These are phyloP conservation scores for Plusia festucae DNA, from an alignment of 2,888 invertebrate species.

Conservation along the genomic window DNA sequence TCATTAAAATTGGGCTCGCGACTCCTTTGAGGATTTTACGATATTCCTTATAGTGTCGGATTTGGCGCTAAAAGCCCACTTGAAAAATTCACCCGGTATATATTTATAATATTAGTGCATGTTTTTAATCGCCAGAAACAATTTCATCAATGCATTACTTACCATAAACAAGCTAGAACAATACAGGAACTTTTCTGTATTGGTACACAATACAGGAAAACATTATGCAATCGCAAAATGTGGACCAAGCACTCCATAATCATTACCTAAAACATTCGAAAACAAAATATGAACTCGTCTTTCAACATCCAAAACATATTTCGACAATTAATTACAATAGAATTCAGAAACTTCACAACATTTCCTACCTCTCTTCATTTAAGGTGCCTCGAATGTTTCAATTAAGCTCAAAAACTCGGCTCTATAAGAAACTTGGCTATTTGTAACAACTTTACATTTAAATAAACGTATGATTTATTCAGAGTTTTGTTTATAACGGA, in stretches of 20 bases:
- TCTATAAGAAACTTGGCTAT: slow-evolving; percentile 66
- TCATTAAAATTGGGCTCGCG: too few relatives aligned
- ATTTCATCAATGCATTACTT: too few relatives aligned
- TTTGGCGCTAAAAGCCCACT: too few relatives aligned
- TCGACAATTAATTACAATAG: slow-evolving; percentile 53
- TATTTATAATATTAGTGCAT: too few relatives aligned
- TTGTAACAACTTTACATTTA: slow-evolving; percentile 61
- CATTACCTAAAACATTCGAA: slow-evolving; percentile 4
- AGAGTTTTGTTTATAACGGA: slow-evolving; percentile 55
- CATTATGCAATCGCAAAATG: too few relatives aligned
- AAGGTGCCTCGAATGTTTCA: slow-evolving; percentile 66
- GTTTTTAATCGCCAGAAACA: too few relatives aligned
- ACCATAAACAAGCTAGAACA: too few relatives aligned
- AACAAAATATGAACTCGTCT: slow-evolving; percentile 3
- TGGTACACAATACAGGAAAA: too few relatives aligned
- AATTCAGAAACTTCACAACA: slow-evolving; percentile 60
- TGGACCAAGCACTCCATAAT: neutral
- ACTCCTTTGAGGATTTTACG: too few relatives aligned
- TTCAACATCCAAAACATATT: slow-evolving; percentile 24
- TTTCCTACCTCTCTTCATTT: slow-evolving; percentile 65
- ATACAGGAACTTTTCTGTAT: too few relatives aligned
- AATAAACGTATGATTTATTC: slow-evolving; percentile 64
- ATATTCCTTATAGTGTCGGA: too few relatives aligned
- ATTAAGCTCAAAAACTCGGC: slow-evolving; percentile 60
- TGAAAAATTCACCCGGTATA: too few relatives aligned